phyloP scores from a whole-genome alignment of 1,140 invertebrate genomes.

The Sogatella furcifera region DNA sequence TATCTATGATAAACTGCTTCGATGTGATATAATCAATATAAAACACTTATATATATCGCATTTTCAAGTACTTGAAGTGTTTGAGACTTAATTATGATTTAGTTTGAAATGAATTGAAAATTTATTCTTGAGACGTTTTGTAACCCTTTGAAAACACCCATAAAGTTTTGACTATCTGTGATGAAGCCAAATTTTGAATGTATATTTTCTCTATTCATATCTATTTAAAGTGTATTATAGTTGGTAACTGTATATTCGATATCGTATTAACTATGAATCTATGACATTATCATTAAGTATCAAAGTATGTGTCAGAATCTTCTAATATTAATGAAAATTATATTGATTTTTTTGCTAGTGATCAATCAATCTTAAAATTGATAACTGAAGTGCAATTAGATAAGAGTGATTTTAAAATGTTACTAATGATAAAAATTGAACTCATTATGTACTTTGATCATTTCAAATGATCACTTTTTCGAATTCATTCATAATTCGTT shows the following conservation, averaged over 20 bases:
- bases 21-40: too few species aligned
- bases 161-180: constrained; percentile 23
- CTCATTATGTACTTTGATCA: not conserved
- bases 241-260: not conserved
- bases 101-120: too few species aligned
- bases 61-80: too few species aligned
- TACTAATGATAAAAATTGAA: not conserved
- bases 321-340: not conserved
- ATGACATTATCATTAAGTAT: not conserved
- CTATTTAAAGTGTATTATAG: constrained; percentile 13
- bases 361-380: not conserved
- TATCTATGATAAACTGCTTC: too few species aligned
- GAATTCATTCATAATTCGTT: not conserved
- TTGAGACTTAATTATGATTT: too few species aligned
- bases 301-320: not conserved
- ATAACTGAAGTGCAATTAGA: constrained; percentile 1
- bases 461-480: not conserved
- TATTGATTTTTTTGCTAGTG: not conserved
- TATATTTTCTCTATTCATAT: constrained; percentile 25
- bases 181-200: constrained; percentile 25
- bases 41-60: too few species aligned
- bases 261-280: not conserved
- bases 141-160: too few species aligned
- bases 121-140: too few species aligned
- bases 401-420: not conserved